phyloP scores from a whole-genome alignment of 2,113 vertebrate genomes.

The Psilopogon haemacephalus region DNA sequence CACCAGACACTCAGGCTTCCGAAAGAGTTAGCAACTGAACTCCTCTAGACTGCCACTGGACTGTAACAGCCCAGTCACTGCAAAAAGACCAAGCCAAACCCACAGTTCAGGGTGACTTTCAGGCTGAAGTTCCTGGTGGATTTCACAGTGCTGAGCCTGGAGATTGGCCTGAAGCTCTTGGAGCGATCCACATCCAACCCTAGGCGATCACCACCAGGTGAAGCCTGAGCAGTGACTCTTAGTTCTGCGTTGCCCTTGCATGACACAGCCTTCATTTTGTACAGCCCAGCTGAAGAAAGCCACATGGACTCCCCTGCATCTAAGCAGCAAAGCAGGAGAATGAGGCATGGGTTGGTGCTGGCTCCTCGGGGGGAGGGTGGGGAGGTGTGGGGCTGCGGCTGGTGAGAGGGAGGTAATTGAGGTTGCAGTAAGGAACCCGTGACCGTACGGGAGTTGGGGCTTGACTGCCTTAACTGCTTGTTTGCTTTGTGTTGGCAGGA shows the following conservation, averaged over 20 bases:
- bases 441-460: background rate
- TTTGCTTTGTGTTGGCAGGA: background rate
- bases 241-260: background rate
- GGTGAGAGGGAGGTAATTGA: background rate
- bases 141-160: background rate
- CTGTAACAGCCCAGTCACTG: background rate
- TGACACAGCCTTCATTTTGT: background rate
- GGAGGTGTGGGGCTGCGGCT: background rate
- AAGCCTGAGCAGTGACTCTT: background rate
- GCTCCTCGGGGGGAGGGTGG: background rate
- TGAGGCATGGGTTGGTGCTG: fast-evolving
- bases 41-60: background rate
- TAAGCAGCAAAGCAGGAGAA: background rate
- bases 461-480: background rate
- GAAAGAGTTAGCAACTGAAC: background rate
- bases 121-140: background rate
- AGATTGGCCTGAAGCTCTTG: background rate
- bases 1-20: background rate
- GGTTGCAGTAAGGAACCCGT: background rate
- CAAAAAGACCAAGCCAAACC: background rate
- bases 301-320: background rate
- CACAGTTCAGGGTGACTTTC: background rate
- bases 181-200: background rate
- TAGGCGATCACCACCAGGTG: background rate
- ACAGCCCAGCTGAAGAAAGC: background rate